Conservation (phyloP, 2,888 invertebrate genomes). For the Melipona bicolor region DNA sequence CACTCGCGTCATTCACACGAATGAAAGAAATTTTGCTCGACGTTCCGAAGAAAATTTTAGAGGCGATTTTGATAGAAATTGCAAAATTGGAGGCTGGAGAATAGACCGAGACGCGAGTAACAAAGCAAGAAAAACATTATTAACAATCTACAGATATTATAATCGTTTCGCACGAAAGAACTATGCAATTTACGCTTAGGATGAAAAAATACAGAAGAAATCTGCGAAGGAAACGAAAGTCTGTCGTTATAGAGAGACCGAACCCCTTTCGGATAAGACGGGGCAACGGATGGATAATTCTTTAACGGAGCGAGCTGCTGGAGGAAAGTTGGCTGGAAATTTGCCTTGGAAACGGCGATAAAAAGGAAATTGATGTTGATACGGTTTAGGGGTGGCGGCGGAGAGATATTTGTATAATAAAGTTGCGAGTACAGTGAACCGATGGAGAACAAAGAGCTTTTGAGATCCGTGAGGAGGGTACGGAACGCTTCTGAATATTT, state of each 20-base stretch:
- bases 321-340: neutral
- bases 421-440: neutral
- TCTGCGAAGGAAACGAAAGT: neutral
- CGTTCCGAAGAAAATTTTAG: too few relatives aligned
- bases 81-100: too few relatives aligned
- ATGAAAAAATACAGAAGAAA: neutral
- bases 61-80: too few relatives aligned
- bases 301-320: neutral
- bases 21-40: too few relatives aligned
- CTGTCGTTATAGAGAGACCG: too few relatives aligned
- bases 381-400: neutral
- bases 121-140: too few relatives aligned
- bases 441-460: neutral
- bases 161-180: neutral
- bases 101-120: too few relatives aligned
- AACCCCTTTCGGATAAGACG: neutral
- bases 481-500: neutral
- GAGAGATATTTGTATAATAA: slow-evolving; percentile 2
- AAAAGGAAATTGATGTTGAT: slow-evolving; percentile 6
- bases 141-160: too few relatives aligned
- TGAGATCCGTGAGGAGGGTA: neutral
- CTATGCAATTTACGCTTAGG: neutral
- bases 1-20: too few relatives aligned
- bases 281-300: neutral
- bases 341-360: neutral